Evolutionary conservation across 2,797 vertebrate species (phyloP).

Genomic region (Zalophus californianus): DNA sequence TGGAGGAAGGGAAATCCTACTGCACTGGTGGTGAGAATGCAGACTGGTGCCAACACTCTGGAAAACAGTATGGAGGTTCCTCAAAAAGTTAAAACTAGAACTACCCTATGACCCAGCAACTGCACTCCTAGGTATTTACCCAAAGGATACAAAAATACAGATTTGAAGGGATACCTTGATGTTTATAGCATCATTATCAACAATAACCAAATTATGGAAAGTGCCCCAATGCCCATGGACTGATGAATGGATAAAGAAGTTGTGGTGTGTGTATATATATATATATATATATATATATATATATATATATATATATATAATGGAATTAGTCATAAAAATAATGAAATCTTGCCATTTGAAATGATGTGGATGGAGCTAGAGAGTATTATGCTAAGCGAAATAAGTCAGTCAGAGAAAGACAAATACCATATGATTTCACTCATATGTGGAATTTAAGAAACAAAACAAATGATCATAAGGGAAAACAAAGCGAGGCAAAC

Average conservation of each 20-base stretch:
- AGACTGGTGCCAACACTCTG: background rate
- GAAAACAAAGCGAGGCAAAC: background rate
- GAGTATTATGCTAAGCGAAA: background rate
- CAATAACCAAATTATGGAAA: background rate
- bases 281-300: too few species aligned
- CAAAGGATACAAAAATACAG: background rate
- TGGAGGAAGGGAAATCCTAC: background rate
- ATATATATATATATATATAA: too few species aligned
- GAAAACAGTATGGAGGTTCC: background rate
- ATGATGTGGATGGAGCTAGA: background rate
- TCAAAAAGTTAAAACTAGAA: background rate
- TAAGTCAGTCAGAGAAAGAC: background rate
- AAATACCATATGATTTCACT: background rate
- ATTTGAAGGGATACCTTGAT: background rate
- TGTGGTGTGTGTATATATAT: background rate
- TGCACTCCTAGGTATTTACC: background rate
- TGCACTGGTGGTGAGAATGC: background rate
- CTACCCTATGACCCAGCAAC: background rate
- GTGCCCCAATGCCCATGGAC: background rate
- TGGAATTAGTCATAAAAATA: background rate
- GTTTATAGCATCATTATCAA: background rate
- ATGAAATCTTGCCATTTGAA: background rate
- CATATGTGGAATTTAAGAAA: background rate
- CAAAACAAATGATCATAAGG: background rate
- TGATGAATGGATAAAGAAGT: background rate